Base-by-base conservation (phyloP, 1,140 invertebrate species). In the Drosophila fuyamai region DNA sequence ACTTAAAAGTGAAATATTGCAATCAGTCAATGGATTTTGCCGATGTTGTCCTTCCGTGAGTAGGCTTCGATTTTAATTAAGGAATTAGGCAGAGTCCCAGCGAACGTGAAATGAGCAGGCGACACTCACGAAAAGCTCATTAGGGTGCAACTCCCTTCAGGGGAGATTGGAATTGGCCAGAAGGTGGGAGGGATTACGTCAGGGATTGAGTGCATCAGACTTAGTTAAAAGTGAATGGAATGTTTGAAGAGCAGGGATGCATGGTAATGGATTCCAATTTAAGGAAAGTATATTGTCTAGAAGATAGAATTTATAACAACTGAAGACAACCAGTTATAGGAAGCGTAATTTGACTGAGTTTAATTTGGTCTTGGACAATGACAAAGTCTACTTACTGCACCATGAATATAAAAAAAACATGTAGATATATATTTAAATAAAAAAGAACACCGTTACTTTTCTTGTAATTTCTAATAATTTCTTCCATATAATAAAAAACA, bases 61-160 rank as follows among this genome's bases (percentile, higher is more conserved):
- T 88, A 89, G 83, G 84, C 83, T 88, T 88, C 79, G 84, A 88
- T 88, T 88, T 88, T 88, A 88, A 88, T 88, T 88, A 88, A 88
- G 83, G 83, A 88, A 84, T 88, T 88, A 88, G 83, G 79, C 82
- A 63, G 48, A 75, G 72, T 38, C 36, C 35, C 66, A 59, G 47
- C 13, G 29, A 72, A 66, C 50, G 70, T 46, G 61, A 73, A 84
- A 80, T 84, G 72, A 78, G 68, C 61, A 61, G 35, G 57, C 40
- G 62, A 68, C 43, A 75, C 50, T 71, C 56, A 29, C 57, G 48
- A 55, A 79, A 86, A 86, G 79, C 84, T 86, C 81, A 85, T 85
- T 85, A 85, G 77, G 61, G 38, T 32, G 32, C 46, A 9, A 29
- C 23, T 43, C 65, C 47, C 47, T 46, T 72, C 14, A 18, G 70